Evolutionary conservation across 2,113 vertebrate genomes (phyloP).

Genomic region (Triplophysa tibetana): DNA sequence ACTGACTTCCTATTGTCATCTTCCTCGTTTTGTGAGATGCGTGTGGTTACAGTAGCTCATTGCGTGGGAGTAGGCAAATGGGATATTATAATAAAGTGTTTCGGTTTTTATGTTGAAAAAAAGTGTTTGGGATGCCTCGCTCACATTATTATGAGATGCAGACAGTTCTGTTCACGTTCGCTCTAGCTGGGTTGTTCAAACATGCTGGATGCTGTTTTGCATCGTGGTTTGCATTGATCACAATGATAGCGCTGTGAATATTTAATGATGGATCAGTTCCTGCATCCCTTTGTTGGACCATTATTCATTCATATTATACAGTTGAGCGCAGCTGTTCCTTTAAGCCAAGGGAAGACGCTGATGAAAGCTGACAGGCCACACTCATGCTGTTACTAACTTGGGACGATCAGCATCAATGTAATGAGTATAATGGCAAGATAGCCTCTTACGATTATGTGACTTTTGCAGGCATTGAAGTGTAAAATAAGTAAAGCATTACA

Average conservation of each 20-base stretch:
- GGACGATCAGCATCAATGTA: conserved; percentile 1
- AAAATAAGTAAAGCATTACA: neutral
- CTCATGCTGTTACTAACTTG: conserved; percentile 11
- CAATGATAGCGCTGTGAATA: neutral
- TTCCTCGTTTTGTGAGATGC: neutral
- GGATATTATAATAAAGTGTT: neutral
- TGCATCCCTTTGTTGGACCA: conserved; percentile 1
- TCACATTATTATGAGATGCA: no score
- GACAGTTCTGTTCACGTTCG: neutral
- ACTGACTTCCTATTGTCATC: conserved; percentile 10
- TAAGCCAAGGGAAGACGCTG: neutral
- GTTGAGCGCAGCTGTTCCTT: neutral
- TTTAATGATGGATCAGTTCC: neutral
- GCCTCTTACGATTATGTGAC: neutral
- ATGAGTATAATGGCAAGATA: neutral
- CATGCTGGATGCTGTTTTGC: conserved; percentile 17
- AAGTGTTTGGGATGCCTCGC: neutral
- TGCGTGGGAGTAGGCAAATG: neutral
- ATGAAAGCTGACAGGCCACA: conserved; percentile 24
- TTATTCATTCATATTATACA: conserved; percentile 18
- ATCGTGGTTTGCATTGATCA: conserved; percentile 21
- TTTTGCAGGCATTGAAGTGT: neutral
- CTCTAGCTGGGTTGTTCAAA: neutral
- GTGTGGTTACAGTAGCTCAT: no score
- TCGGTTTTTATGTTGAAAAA: neutral